Evolutionary conservation across 2,888 invertebrate species (phyloP).

Genomic region (Corbicula japonica): DNA sequence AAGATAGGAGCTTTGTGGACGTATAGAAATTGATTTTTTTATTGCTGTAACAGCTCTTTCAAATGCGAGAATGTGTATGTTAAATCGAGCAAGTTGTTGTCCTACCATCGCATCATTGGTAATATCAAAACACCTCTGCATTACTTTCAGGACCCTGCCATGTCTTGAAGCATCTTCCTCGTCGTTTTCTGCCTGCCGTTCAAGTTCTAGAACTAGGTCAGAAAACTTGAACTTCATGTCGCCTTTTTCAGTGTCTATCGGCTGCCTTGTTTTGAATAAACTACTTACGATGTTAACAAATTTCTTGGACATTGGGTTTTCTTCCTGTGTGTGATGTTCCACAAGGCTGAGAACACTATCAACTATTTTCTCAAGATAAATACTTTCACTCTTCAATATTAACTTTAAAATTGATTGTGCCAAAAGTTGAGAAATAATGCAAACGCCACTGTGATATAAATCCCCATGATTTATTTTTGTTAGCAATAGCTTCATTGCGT

Average conservation of each 20-base stretch:
- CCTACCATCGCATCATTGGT: slow-evolving; percentile 77
- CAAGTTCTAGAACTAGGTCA: slow-evolving; percentile 69
- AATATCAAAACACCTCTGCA: slow-evolving; percentile 63
- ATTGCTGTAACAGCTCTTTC: slow-evolving; percentile 67
- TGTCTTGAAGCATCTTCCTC: slow-evolving; percentile 48
- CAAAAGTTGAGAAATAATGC: slow-evolving; percentile 40
- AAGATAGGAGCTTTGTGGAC: slow-evolving; percentile 71
- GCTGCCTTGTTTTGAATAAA: slow-evolving; percentile 46
- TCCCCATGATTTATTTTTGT: neutral
- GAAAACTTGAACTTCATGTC: slow-evolving; percentile 65
- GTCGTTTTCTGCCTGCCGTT: slow-evolving; percentile 49
- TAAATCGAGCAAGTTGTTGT: slow-evolving; percentile 75
- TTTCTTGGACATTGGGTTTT: slow-evolving; percentile 26
- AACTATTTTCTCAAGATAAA: slow-evolving; percentile 14
- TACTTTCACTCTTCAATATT: slow-evolving; percentile 13
- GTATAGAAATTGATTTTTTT: slow-evolving; percentile 54
- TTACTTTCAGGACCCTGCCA: slow-evolving; percentile 59
- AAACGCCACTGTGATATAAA: slow-evolving; percentile 23
- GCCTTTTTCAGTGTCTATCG: slow-evolving; percentile 20
- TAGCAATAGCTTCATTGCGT: slow-evolving; percentile 27
- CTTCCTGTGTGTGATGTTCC: slow-evolving; percentile 1
- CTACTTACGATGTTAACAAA: slow-evolving; percentile 33
- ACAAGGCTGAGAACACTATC: slow-evolving; percentile 27
- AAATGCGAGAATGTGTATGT: slow-evolving; percentile 72
- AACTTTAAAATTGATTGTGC: slow-evolving; percentile 35